phyloP scores from a whole-genome alignment of 2,113 vertebrate genomes.

The Labrus mixtus region DNA sequence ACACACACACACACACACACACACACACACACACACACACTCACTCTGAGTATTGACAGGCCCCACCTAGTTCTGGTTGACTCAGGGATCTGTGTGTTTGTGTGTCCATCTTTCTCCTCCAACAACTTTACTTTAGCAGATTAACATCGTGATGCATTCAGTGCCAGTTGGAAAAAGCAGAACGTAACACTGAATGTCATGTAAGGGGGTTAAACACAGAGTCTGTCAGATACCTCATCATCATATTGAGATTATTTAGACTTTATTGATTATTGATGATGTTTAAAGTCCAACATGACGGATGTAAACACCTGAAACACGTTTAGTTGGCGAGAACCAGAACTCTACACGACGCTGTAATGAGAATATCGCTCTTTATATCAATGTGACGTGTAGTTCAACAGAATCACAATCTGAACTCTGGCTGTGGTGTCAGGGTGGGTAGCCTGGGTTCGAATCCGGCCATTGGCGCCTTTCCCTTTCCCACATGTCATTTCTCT shows the following conservation, averaged over 20 bases:
- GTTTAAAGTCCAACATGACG: too few species aligned
- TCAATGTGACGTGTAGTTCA: too few species aligned
- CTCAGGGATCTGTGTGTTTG: constrained; percentile 47
- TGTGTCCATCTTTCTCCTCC: constrained; percentile 42
- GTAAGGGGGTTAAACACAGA: not conserved
- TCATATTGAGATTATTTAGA: not conserved
- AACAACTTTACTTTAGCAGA: constrained; percentile 60
- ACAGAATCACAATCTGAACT: too few species aligned
- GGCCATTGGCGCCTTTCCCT: too few species aligned
- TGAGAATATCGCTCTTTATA: too few species aligned
- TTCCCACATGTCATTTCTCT: too few species aligned
- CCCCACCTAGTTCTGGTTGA: constrained; percentile 75
- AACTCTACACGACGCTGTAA: too few species aligned
- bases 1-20: not conserved
- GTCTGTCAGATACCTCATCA: not conserved
- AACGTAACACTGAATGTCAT: not conserved
- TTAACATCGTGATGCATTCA: constrained; percentile 47
- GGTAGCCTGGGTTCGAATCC: too few species aligned
- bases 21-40: constrained; percentile 2
- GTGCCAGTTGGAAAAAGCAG: constrained; percentile 21
- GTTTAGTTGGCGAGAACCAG: too few species aligned
- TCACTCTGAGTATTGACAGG: constrained; percentile 55
- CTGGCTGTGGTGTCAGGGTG: too few species aligned
- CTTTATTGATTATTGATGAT: not conserved
- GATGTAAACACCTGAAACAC: too few species aligned